Evolutionary conservation across 2,888 invertebrate species (phyloP), one percentile per base, ranked within the genome.

Genomic region (Ischnura elegans): DNA sequence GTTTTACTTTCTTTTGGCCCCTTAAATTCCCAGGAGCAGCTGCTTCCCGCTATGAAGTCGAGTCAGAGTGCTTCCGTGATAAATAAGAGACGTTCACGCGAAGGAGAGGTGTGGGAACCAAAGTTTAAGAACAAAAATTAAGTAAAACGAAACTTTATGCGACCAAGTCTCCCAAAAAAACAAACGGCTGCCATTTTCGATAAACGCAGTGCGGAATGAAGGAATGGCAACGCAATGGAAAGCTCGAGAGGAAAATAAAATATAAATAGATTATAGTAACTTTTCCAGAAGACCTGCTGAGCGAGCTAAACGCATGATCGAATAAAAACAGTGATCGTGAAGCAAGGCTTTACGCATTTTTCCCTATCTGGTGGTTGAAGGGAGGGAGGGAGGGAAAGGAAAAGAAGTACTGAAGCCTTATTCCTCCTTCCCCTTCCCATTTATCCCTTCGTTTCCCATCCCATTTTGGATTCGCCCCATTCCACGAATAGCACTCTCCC

Each of bases 261-360:
- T n/a, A n/a, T n/a, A n/a, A n/a, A n/a, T n/a, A n/a, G 36, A 76
- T 76, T 36, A 29, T 16, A 36, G 76, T 36, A 76, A 76, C 36
- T 76, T 76, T 76, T 36, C 76, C 76, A 29, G 36, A 36, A 36
- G 76, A 76, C 76, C 76, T 36, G 36, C 76, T 36, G 2, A 76
- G 76, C 76, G 29, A 76, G 61, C 61, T 61, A 61, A 61, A 76
- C 36, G 76, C 76, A 76, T 76, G 76, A 76, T 36, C 29, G 76
- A 76, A 36, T 76, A 76, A 76, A 76, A 76, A 76, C 29, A 19
- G 76, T 36, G 10, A 76, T n/a, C 29, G 76, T 25, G n/a, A n/a
- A n/a, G n/a, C n/a, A n/a, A 25, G 5, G 13, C 76, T 36, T 25
- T 10, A 36, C 76, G 61, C 61, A 76, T 76, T 29, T 76, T 36